Evolutionary conservation across 2,113 vertebrate genomes (phyloP).

Genomic region (Spheniscus mendiculus): DNA sequence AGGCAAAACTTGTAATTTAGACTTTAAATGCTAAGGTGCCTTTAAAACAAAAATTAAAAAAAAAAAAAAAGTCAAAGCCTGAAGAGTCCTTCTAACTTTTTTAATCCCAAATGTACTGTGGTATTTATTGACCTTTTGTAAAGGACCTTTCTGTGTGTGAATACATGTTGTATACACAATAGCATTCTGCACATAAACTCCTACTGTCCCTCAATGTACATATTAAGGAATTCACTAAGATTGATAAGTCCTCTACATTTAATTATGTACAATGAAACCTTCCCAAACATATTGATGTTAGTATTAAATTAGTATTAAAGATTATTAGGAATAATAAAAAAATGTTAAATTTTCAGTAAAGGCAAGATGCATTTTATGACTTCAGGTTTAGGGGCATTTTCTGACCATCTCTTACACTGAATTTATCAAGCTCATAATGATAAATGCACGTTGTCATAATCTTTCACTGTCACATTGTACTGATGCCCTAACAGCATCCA

Average conservation of each 20-base stretch:
- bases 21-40: background rate
- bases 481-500: constrained; percentile 48
- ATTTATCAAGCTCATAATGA: constrained; percentile 5
- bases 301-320: background rate
- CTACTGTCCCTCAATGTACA: background rate
- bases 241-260: background rate
- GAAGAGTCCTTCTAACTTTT: background rate
- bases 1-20: background rate
- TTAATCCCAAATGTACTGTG: background rate
- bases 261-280: background rate
- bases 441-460: constrained; percentile 48
- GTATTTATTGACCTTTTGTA: background rate
- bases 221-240: background rate
- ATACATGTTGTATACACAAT: background rate
- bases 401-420: background rate
- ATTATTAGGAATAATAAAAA: background rate
- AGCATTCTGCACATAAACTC: background rate
- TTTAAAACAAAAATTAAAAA: background rate
- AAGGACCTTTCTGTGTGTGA: background rate
- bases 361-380: background rate
- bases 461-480: background rate
- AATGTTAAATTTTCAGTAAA: background rate
- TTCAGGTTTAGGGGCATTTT: constrained; percentile 9
- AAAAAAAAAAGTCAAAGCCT: background rate
- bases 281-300: background rate